Base-by-base conservation (phyloP, 2,113 vertebrate species). In the Siniperca knerii region DNA sequence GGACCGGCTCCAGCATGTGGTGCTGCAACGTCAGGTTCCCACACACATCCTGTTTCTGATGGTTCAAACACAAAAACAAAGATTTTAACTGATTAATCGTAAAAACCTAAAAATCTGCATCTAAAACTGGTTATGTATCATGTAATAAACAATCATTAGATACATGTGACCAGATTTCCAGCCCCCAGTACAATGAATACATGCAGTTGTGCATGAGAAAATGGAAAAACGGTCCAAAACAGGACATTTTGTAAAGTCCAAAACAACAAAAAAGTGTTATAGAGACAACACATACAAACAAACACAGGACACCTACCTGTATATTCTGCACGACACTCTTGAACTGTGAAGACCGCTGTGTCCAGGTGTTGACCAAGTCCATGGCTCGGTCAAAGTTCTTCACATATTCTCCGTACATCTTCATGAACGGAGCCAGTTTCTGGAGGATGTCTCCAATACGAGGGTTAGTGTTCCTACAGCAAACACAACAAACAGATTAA, bases 371-470 rank as follows among this genome's bases (percentile, higher is more conserved):
- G 85, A 99, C 97, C 88, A 99, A 90, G 78, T 97, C 98, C 97
- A 98, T 96, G 0, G 98, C 96, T 57, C 97, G 95, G 91, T 99
- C 98, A 4, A 99, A 99, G 92, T 99, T 99, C 95, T 99, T 99
- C 35, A 99, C 97, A 0, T 99, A 99, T 85, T 99, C 98, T 35
- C 98, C 98, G 3, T 99, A 99, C 98, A 99, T 99, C 94, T 99
- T 99, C 94, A 99, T 96, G 84, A 99, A 99, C 0, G 98, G 98
- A 81, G 98, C 98, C 67, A 99, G 95, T 87, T 99, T 99, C 94
- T 99, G 98, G 12, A 99, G 96, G 91, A 99, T 99, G 76, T 99
- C 98, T 79, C 98, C 98, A 0, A 99, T 95, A 4, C 98, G 97
- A 16, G 98, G 98, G 75, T 97, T 98, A 35, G 90, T 72, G 1